Evolutionary conservation across 2,888 invertebrate genomes (phyloP).

Genomic region (Craniophora ligustri): DNA sequence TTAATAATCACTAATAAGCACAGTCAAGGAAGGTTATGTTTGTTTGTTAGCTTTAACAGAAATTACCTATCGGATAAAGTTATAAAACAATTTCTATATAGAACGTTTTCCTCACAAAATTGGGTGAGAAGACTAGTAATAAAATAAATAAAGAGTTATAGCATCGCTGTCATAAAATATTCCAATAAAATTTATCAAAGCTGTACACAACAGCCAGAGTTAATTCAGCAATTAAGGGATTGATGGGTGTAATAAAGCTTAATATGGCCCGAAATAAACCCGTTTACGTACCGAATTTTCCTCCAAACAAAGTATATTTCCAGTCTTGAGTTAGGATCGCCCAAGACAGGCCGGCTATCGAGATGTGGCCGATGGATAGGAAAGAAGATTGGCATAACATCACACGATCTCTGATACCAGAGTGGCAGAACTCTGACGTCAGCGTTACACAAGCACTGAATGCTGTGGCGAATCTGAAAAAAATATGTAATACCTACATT

Average conservation of each 20-base stretch:
- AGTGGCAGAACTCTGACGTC: conserved; percentile 74
- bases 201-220: background rate
- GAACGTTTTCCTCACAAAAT: no score
- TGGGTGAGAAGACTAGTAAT: no score
- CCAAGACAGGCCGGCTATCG: conserved; percentile 73
- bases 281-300: conserved; percentile 65
- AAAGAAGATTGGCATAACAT: conserved; percentile 73
- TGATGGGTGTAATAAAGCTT: background rate
- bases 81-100: no score
- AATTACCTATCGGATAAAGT: no score
- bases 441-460: conserved; percentile 71
- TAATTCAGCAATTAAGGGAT: background rate
- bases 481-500: background rate
- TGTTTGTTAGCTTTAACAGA: no score
- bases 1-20: no score
- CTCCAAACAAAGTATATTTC: conserved; percentile 66
- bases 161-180: no score
- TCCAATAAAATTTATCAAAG: no score
- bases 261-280: background rate
- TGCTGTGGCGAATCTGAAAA: conserved; percentile 71
- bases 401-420: conserved; percentile 73
- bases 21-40: no score
- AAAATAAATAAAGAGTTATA: no score
- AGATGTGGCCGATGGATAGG: conserved; percentile 60
- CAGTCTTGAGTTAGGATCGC: conserved; percentile 70